Conservation (phyloP, 2,113 vertebrate species). For the Megaceryle torquata region DNA sequence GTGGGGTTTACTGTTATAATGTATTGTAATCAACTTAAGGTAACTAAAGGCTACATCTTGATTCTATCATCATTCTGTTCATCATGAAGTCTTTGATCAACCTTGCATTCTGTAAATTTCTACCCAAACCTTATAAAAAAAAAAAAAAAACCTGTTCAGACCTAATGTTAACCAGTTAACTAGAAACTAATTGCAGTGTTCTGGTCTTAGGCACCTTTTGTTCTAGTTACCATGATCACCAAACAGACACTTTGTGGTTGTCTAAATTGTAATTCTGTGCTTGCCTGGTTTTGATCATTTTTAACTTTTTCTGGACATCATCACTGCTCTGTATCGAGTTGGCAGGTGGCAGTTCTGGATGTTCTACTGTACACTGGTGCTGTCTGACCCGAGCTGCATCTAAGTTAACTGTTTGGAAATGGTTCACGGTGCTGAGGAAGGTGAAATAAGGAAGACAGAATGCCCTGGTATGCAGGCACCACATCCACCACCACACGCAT, state of each 20-base stretch:
- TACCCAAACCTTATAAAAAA: background rate
- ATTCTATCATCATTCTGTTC: too few relatives aligned
- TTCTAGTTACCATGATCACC: background rate
- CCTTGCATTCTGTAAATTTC: background rate
- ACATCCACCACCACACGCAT: background rate
- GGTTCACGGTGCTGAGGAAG: background rate
- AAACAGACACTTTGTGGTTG: background rate
- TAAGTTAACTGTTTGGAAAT: background rate
- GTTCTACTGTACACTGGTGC: fast-evolving
- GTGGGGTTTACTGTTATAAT: too few relatives aligned
- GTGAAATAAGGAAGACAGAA: background rate
- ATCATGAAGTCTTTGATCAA: background rate
- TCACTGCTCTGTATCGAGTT: background rate
- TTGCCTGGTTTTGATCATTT: background rate
- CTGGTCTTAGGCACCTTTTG: background rate
- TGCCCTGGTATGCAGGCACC: background rate
- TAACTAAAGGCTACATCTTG: too few relatives aligned
- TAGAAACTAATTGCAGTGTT: background rate
- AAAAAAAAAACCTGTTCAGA: background rate
- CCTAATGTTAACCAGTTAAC: background rate
- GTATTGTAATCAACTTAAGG: too few relatives aligned
- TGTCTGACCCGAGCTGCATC: background rate
- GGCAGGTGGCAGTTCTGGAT: background rate
- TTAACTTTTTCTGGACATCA: background rate
- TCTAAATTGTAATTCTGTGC: too few relatives aligned